Percentiles rank a stretch among this genome's conserved stretches.
These are phyloP conservation scores for Spilosoma lubricipeda DNA, from an alignment of 2,888 invertebrate species.

Conservation along the genomic window DNA sequence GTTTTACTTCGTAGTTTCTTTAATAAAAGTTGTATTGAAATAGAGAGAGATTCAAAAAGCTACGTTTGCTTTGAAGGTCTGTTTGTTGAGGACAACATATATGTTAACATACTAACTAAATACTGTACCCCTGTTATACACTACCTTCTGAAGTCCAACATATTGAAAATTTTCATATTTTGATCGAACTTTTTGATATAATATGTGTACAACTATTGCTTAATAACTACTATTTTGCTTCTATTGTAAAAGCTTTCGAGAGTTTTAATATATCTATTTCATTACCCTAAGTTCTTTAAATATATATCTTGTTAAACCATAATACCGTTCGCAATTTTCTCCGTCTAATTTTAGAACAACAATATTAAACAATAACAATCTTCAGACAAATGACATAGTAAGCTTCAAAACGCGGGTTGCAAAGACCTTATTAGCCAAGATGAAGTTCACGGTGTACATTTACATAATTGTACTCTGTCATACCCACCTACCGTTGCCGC, in stretches of 20 bases:
- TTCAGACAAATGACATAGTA: slow-evolving; percentile 25
- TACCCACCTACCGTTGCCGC: slow-evolving; percentile 36
- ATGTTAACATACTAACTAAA: not conserved
- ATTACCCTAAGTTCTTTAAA: not conserved
- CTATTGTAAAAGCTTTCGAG: not conserved
- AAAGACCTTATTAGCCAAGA: slow-evolving; percentile 18
- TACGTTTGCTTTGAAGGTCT: not conserved
- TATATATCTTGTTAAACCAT: not conserved
- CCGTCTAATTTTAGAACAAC: not conserved
- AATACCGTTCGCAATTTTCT: not conserved
- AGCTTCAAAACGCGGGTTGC: slow-evolving; percentile 1
- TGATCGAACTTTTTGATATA: not conserved
- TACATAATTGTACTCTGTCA: slow-evolving; percentile 38
- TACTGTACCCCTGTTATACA: not conserved
- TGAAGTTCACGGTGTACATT: slow-evolving; percentile 19
- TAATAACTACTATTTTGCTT: not conserved
- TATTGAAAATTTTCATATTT: too few relatives aligned
- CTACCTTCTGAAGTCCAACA: not conserved
- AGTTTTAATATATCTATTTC: not conserved
- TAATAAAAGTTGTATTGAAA: not conserved
- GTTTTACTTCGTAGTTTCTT: not conserved
- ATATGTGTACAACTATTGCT: not conserved
- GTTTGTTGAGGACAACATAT: not conserved
- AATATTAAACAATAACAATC: slow-evolving; percentile 1
- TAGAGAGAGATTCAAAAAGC: too few relatives aligned